Base-by-base conservation (phyloP, 2,113 vertebrate species). In the Enhydra lutris region DNA sequence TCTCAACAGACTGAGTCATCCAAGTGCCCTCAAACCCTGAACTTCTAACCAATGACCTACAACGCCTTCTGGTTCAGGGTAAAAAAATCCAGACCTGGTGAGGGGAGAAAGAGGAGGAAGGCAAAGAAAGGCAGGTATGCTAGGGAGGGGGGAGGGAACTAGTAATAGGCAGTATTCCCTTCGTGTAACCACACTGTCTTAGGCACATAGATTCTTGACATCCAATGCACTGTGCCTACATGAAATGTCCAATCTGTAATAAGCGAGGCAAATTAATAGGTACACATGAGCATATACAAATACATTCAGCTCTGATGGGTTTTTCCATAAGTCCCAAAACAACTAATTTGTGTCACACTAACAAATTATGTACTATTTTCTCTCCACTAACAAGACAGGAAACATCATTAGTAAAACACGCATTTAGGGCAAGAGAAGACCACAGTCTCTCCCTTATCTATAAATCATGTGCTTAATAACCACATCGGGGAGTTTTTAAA, bases 331-430 rank as follows among this genome's bases (percentile, higher is more conserved):
- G 87, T 79, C 67, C 39, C 47, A 23, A 74, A 97, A 92, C 50
- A 94, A 90, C 87, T 67, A 76, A 12, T 52, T 74, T 55, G 52
- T 87, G 42, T 39, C 79, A 61, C 36, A 95, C 45, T 73, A 85
- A 73, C 73, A 95, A 96, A 95, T 91, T 81, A 76, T 20, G 34
- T 34, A 52, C 79, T 73, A 71, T 95, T 95, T 97, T 97, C 96
- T 96, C 84, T 42, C 73, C 20, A 82, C 45, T 63, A 59, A 45
- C 55, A 94, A 47, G 65, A n/a, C 61, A 85, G 69, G 36, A 97
- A 83, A 52, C 12, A 42, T 78, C 89, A 95, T 82, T 94, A 94
- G 69, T 45, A 55, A 97, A 95, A 81, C 34, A 91, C 2, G 6
- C 63, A 71, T 47, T 96, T 61, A 86, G 65, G 94, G 50, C 39